These are phyloP conservation scores for Lycodopsis pacificus DNA, from an alignment of 2,797 vertebrate species.

Conservation along the genomic window DNA sequence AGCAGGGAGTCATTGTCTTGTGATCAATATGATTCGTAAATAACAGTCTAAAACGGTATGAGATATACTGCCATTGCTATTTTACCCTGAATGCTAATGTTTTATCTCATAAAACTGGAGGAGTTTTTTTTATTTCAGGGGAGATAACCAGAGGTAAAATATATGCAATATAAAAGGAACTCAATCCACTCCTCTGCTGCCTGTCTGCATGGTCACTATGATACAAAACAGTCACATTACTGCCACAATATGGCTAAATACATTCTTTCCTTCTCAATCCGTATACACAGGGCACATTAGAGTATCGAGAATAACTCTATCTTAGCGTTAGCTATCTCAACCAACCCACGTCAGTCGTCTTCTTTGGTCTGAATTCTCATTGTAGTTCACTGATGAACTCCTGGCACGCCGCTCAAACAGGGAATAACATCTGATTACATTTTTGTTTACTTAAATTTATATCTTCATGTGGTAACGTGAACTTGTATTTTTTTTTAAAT, in stretches of 20 bases:
- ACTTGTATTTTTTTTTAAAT: neutral
- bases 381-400: neutral
- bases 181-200: neutral
- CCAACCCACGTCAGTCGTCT: neutral
- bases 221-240: neutral
- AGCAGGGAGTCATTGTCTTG: neutral
- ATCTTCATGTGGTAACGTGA: neutral
- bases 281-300: neutral
- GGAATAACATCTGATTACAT: neutral
- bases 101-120: neutral
- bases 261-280: neutral
- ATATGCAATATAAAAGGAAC: neutral
- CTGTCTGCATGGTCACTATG: neutral
- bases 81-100: neutral
- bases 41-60: neutral
- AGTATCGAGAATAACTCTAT: neutral
- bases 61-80: neutral
- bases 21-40: slow-evolving; percentile 1
- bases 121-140: neutral
- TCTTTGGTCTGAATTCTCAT: neutral
- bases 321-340: neutral
- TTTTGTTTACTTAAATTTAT: neutral
- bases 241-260: neutral
- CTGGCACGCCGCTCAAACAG: neutral
- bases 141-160: neutral